Base-by-base conservation (phyloP, 2,113 vertebrate species). In the Phocoena phocoena region DNA sequence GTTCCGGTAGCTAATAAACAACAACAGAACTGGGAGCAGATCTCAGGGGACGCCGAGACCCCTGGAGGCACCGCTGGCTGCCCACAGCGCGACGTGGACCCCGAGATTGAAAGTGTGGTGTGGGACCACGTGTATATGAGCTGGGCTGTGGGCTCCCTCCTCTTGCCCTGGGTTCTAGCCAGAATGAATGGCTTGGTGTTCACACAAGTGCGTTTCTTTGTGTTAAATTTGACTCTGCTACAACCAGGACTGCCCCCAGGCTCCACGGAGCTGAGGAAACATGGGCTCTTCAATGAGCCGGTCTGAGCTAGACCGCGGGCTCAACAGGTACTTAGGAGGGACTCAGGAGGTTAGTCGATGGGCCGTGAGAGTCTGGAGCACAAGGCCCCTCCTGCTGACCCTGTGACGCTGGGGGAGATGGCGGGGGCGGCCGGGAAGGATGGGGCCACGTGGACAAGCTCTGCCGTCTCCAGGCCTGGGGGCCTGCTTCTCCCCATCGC, bases 391-490 rank as follows among this genome's bases (percentile, higher is more conserved):
- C 55, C 21, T 21, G 55, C 33, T 10, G 33, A 3, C 21, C 12
- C 70, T 0, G 3, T 0, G 28, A 17, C 0, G 2, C 6, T 0
- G 31, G 18, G 25, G 26, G 21, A 28, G 1, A 5, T 3, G 5
- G 58, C 8, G 8, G 28, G 25, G 25, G n/a, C 2, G 5, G 6
- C 5, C 0, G 17, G 23, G 23, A 38, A 23, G n/a, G 23, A 3
- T 14, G 14, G 21, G 36, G 26, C 5, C 2, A 5, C 8, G 5
- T 0, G 25, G 36, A 31, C n/a, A 10, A 70, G n/a, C 20, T 25
- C 20, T 10, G 23, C 62, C 31, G 9, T 13, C 4, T 1, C 6
- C 31, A 1, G 31, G 31, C 20, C 71, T 5, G 9, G 53, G 20
- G 44, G 36, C 28, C 15, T 13, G n/a, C 33, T 12, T 50, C 26